Evolutionary conservation across 2,888 invertebrate species (phyloP).

Genomic region (Eretmocerus hayati): DNA sequence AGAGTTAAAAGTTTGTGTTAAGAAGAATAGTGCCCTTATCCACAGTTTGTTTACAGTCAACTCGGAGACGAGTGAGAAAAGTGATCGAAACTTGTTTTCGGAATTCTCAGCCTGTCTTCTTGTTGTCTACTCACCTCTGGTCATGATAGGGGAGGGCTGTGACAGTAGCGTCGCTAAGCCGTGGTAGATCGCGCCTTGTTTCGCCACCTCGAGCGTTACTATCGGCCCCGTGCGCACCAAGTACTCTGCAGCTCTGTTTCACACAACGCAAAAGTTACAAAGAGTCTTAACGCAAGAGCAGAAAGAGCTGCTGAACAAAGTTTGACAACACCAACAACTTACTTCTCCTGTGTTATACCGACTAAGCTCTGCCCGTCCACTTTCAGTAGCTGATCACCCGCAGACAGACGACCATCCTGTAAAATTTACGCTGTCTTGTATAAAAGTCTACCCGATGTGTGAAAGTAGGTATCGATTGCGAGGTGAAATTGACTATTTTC

Average conservation of each 20-base stretch:
- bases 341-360: conserved; percentile 66
- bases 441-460: no score
- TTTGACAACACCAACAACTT: conserved; percentile 21
- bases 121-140: conserved; percentile 60
- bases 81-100: no score
- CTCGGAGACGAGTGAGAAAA: no score
- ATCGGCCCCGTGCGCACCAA: conserved; percentile 89
- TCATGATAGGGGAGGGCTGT: conserved; percentile 80
- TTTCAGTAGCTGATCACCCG: conserved; percentile 93
- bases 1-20: no score
- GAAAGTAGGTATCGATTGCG: no score
- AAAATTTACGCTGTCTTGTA: no score
- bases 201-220: conserved; percentile 92
- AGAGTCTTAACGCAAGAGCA: conserved; percentile 7
- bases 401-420: conserved; percentile 85
- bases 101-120: no score
- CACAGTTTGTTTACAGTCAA: no score
- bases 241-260: conserved; percentile 82
- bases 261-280: conserved; percentile 1
- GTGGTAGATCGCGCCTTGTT: conserved; percentile 95
- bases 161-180: conserved; percentile 88
- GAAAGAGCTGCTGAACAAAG: background rate
- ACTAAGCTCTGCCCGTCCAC: conserved; percentile 95
- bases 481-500: background rate
- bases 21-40: no score